Percentiles rank a stretch among this genome's conserved stretches.
These are phyloP conservation scores for Streblospio benedicti DNA, from an alignment of 1,140 invertebrate species.

Conservation along the genomic window DNA sequence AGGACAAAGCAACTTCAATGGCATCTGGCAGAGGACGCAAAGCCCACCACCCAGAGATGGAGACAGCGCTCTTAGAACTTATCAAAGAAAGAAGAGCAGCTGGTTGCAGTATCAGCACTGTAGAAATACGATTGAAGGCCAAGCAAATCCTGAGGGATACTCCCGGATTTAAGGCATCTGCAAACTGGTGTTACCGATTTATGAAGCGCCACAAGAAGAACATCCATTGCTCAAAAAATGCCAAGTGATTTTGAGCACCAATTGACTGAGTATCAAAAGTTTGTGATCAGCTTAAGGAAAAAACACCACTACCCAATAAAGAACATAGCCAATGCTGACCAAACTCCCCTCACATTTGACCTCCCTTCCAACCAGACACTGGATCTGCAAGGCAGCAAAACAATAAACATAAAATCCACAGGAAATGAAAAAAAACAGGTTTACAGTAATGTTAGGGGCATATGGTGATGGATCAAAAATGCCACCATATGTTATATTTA, in stretches of 20 bases:
- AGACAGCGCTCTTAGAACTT: too few species aligned
- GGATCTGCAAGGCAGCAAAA: neutral
- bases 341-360: neutral
- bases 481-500: neutral
- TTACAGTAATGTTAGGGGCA: neutral
- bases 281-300: neutral
- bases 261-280: neutral
- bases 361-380: neutral
- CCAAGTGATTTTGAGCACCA: neutral
- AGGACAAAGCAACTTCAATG: too few species aligned
- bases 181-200: neutral
- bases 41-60: too few species aligned
- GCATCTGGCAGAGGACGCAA: too few species aligned
- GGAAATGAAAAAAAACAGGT: neutral
- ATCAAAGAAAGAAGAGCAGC: neutral
- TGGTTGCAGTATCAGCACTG: neutral
- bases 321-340: neutral
- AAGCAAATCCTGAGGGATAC: too few species aligned
- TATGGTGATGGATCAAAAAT: neutral
- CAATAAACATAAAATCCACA: neutral
- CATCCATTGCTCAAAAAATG: neutral
- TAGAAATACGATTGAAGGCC: neutral
- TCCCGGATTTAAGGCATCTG: neutral
- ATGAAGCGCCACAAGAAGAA: neutral
- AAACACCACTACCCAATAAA: neutral